Percentiles rank a stretch among this genome's conserved stretches.
Conservation (phyloP, 2,888 invertebrate genomes). For the Agriopis leucophaearia region DNA sequence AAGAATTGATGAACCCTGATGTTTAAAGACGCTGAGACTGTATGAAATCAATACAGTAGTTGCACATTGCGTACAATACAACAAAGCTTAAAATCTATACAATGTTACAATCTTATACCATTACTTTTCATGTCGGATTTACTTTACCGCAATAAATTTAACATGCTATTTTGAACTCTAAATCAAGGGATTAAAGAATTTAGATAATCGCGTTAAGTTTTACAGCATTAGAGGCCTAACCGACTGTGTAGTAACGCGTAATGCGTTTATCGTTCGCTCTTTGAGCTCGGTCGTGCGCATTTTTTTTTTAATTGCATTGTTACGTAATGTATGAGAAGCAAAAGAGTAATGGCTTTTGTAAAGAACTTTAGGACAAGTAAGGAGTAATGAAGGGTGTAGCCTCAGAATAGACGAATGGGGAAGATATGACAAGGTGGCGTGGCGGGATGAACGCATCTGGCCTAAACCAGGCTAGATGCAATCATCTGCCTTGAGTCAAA, state of each 20-base stretch:
- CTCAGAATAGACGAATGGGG: no score
- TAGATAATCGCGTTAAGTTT: slow-evolving; percentile 51
- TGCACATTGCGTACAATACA: slow-evolving; percentile 46
- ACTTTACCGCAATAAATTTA: slow-evolving; percentile 20
- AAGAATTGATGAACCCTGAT: neutral
- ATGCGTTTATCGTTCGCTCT: slow-evolving; percentile 48
- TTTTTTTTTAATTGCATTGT: slow-evolving; percentile 18
- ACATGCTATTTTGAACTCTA: slow-evolving; percentile 35
- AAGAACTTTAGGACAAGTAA: neutral
- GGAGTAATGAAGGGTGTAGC: no score
- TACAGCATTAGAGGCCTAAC: slow-evolving; percentile 51
- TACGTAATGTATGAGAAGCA: neutral
- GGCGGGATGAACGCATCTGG: no score
- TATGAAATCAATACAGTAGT: slow-evolving; percentile 38
- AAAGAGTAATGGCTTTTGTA: neutral
- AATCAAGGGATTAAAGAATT: slow-evolving; percentile 33
- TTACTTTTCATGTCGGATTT: slow-evolving; percentile 48
- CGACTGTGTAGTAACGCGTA: slow-evolving; percentile 52
- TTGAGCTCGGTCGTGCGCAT: slow-evolving; percentile 29
- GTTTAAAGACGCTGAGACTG: neutral
- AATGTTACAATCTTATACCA: slow-evolving; percentile 38
- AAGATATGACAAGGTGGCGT: no score
- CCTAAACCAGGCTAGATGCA: no score
- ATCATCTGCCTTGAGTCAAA: no score
- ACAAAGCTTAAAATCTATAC: slow-evolving; percentile 42